Conservation (phyloP, 2,797 vertebrate genomes). For the Pantherophis vulpinus region DNA sequence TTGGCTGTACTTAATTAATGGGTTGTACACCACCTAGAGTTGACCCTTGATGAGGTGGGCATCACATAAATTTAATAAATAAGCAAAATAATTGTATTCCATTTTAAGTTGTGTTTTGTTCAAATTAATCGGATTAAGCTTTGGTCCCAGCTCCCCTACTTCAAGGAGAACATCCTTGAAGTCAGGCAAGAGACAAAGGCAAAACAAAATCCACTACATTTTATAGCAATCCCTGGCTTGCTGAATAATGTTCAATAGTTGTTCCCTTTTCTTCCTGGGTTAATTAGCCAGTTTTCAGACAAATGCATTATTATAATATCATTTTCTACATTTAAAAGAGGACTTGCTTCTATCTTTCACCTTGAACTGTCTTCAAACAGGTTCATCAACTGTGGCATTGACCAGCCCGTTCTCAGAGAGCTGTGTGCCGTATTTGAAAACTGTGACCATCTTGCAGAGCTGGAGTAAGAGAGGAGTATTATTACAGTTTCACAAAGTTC, state of each 20-base stretch:
- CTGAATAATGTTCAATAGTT: background rate
- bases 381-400: constrained; percentile 72
- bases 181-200: background rate
- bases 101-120: background rate
- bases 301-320: background rate
- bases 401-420: constrained; percentile 54
- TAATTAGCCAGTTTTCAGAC: background rate
- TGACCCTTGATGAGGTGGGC: background rate
- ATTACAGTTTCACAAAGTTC: background rate
- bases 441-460: constrained; percentile 66
- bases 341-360: background rate
- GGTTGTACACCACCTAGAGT: background rate
- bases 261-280: background rate
- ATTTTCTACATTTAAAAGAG: background rate
- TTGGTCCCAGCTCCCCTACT: background rate
- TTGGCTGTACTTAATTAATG: background rate
- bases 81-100: background rate
- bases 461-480: constrained; percentile 76
- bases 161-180: background rate
- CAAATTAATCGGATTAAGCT: background rate
- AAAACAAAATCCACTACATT: background rate
- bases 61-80: background rate
- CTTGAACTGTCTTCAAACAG: constrained; percentile 49
- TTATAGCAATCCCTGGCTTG: background rate
- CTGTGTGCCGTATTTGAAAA: constrained; percentile 73